Evolutionary conservation across 2,113 vertebrate species (phyloP), one percentile per base, ranked within the genome.

Genomic region (Paramisgurnus dabryanus): DNA sequence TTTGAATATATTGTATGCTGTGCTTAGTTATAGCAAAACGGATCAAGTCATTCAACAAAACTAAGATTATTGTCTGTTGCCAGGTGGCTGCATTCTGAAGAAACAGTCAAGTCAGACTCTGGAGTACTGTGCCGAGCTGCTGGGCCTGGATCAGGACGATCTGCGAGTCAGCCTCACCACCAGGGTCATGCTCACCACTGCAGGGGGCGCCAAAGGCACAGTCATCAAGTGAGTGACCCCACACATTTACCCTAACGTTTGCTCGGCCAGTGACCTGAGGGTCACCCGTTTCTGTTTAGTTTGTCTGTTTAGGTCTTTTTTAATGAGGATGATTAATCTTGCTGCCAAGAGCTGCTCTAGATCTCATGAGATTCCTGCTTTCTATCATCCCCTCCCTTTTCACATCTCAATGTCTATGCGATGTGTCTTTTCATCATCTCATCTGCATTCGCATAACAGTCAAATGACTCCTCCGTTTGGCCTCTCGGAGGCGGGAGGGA

Each of bases 171-270:
- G 98, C 88, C 93, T 99, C 84, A 99, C 98, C 39, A 94, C 95
- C 1, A 94, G 98, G 82, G 93, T 99, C 82, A 99, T 99, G 97
- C 95, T 98, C 45, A 99, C 98, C 7, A 97, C 97, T 91, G 95
- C 97, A 95, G 98, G 98, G 91, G 98, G 98, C 92, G 87, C 95
- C 92, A 99, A 99, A 95, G 98, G 98, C 88, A 99, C 98, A 74
- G 98, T 99, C 86, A 99, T 99, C 90, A 98, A 98, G 98, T 99
- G 92, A 96, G 96, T 88, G 10, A 69, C 70, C 45, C 65, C 41
- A 47, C 41, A 39, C 43, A 15, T 39, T 68, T 69, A 43, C 47
- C 9, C 27, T 45, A 17, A 5, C 12, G 53, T 66, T 10, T 10
- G 17, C 50, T 34, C 22, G 45, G 68, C 18, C n/a, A 17, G 41